Evolutionary conservation across 2,113 vertebrate species (phyloP).

Genomic region (Lanius collurio): DNA sequence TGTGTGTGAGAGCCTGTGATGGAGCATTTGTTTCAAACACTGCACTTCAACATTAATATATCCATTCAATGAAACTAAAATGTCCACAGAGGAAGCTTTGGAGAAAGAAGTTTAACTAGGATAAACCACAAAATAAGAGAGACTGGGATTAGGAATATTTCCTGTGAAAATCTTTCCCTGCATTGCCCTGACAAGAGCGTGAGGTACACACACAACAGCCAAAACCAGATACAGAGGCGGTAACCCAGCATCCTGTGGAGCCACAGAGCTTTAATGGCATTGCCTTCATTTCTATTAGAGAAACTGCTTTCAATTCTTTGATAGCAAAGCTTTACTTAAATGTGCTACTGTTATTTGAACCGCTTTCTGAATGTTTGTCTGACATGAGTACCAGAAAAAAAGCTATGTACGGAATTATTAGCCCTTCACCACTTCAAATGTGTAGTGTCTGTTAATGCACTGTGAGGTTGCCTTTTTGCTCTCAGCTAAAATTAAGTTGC

Average conservation of each 20-base stretch:
- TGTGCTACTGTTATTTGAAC: background rate
- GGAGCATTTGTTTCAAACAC: background rate
- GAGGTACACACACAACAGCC: background rate
- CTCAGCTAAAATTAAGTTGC: background rate
- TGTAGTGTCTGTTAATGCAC: background rate
- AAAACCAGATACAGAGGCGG: background rate
- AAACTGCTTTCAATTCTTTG: background rate
- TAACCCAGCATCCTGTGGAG: background rate
- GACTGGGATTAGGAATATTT: background rate
- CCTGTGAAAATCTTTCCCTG: background rate
- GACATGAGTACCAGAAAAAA: background rate
- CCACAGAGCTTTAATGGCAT: background rate
- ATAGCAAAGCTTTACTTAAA: background rate
- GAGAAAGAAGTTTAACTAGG: background rate
- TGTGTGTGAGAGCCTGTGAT: background rate
- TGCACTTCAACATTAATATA: background rate
- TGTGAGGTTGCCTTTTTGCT: background rate
- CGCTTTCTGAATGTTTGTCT: background rate
- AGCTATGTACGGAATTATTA: background rate
- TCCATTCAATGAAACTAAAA: background rate
- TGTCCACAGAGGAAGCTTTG: background rate
- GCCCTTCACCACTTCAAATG: background rate
- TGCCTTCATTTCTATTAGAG: background rate
- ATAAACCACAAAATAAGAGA: background rate
- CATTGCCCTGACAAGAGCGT: accelerated